Conservation (phyloP, 2,113 vertebrate genomes). For the Cygnus atratus region DNA sequence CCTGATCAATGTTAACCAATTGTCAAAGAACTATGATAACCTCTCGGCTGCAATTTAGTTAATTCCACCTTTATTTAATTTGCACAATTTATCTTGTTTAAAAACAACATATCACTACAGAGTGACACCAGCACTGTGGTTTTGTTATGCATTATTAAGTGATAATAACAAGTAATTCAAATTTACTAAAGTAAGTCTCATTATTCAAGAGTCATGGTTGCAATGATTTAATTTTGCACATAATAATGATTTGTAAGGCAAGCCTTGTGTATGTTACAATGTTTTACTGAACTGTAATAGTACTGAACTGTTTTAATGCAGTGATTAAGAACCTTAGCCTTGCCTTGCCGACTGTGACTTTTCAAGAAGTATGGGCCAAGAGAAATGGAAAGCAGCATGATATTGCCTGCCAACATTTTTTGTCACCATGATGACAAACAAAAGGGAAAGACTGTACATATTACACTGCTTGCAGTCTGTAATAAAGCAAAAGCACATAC, state of each 20-base stretch:
- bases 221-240: not conserved
- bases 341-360: not conserved
- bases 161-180: not conserved
- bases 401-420: not conserved
- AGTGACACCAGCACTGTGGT: not conserved
- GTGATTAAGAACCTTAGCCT: not conserved
- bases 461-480: not conserved
- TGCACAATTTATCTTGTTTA: not conserved
- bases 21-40: not conserved
- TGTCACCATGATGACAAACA: not conserved
- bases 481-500: not conserved
- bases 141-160: not conserved
- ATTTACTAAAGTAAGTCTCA: not conserved
- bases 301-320: not conserved
- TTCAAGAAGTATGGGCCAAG: not conserved
- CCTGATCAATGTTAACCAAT: not conserved
- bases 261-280: not conserved
- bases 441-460: not conserved
- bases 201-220: not conserved
- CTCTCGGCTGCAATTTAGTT: not conserved
- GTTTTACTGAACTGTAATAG: not conserved
- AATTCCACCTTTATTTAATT: not conserved
- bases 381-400: not conserved
- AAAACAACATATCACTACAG: not conserved
- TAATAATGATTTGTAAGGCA: not conserved